Base-by-base conservation (phyloP, 2,797 vertebrate species). In the Falco naumanni region DNA sequence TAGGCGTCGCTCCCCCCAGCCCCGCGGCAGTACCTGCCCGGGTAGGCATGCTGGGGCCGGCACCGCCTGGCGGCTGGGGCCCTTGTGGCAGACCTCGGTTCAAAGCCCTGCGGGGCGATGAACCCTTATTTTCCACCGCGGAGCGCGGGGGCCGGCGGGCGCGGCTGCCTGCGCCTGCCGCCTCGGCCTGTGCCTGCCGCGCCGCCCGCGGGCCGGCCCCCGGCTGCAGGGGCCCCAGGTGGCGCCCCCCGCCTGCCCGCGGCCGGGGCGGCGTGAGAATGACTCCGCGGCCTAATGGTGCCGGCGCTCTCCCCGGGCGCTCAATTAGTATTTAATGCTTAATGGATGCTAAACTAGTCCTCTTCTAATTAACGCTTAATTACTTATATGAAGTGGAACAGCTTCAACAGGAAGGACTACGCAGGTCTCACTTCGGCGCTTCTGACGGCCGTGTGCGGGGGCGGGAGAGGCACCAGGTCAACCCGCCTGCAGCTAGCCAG, bases 331-430 rank as follows among this genome's bases (percentile, higher is more conserved):
- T 59, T 74, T 85, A 96, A 90, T 84, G 92, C 72, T 96, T 95
- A 84, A 92, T 87, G 90, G 89, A 82, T 93, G 89, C 89, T 80
- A 84, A 90, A 90, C 81, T 82, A 94, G 70, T 72, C 77, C 86
- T 96, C 92, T 96, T 93, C 89, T 96, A 94, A 97, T 97, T 96
- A 97, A 97, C n/a, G 28, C 86, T 66, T 93, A 96, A 97, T 93
- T 81, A 93, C 68, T 87, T 68, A 10, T 24, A 53, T 57, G 91
- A 89, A 79, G 87, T 85, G 87, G 75, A 96, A 94, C 96, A 83
- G 94, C 96, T 91, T 91, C 84, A 21, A 47, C 96, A 91, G 96
- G 96, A 96, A 95, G 89, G 93, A 76, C 86, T 78, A 53, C 78
- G 75, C 51, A 51, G 17, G 28, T 37, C 59, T 79, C 48, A 22